Conservation (phyloP, 92 coral and sea anemone species). For the Epizoanthus fatuus region DNA sequence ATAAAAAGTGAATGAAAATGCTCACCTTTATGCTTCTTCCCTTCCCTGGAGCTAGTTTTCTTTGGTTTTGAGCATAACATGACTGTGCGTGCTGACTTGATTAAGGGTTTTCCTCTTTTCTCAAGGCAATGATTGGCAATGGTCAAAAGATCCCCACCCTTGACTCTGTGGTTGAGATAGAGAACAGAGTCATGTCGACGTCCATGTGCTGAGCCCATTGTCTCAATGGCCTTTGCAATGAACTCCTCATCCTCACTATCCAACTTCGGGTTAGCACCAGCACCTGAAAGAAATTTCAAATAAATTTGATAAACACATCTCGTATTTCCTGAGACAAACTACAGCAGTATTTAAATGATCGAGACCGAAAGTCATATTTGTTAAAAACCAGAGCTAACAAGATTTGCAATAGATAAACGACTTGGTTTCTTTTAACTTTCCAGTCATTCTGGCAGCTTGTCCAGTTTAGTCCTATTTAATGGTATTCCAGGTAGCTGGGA, state of each 20-base stretch:
- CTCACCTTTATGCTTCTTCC: constrained; percentile 24
- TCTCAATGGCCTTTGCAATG: constrained; percentile 9
- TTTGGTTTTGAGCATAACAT: constrained; percentile 29
- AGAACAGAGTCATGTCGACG: constrained; percentile 5
- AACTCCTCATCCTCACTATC: constrained; percentile 1
- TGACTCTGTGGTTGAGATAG: constrained; percentile 27
- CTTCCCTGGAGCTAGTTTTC: not conserved
- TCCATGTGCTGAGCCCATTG: constrained; percentile 8
- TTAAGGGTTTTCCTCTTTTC: constrained; percentile 2
- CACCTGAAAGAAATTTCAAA: not conserved
- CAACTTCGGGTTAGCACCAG: not conserved
- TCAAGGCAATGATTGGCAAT: not conserved
- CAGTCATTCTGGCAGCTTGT: too few species aligned
- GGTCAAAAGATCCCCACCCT: constrained; percentile 17
- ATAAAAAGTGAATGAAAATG: not conserved
- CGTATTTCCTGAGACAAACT: too few species aligned
- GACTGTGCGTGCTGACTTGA: constrained; percentile 23
- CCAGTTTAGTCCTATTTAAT: too few species aligned
- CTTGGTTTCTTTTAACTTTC: too few species aligned
- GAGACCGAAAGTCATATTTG: too few species aligned
- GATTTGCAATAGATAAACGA: too few species aligned
- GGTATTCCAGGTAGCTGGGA: too few species aligned
- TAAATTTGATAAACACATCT: too few species aligned
- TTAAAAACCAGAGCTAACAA: too few species aligned
- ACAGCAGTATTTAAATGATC: too few species aligned